These are phyloP conservation scores for Syngnathus typhle DNA, from an alignment of 2,113 vertebrate species.

Conservation along the genomic window DNA sequence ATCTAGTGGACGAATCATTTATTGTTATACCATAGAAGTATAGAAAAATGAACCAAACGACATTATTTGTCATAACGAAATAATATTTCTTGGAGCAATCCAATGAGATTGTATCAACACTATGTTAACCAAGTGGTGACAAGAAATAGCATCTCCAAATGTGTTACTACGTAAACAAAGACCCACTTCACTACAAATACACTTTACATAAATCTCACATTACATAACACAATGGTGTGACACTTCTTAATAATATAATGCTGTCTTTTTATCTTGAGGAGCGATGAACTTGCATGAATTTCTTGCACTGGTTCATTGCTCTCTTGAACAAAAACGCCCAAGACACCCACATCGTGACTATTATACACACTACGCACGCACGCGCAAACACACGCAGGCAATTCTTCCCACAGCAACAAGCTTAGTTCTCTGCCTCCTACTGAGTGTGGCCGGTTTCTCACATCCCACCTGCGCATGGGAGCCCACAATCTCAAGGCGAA, in stretches of 20 bases:
- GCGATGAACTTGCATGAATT: constrained; percentile 25
- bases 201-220: neutral
- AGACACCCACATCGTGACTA: constrained; percentile 60
- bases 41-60: neutral
- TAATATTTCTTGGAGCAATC: neutral
- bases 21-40: neutral
- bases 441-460: constrained; percentile 72
- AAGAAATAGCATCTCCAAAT: neutral
- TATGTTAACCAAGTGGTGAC: neutral
- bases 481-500: constrained; percentile 57
- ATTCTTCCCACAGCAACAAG: constrained; percentile 65
- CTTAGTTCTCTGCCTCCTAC: constrained; percentile 68
- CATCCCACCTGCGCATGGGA: constrained; percentile 71
- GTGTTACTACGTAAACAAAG: neutral
- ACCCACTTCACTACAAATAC: neutral
- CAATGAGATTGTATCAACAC: neutral
- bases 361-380: constrained; percentile 24
- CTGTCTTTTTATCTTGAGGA: constrained; percentile 26
- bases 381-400: constrained; percentile 36
- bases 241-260: neutral
- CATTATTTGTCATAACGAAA: neutral
- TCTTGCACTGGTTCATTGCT: constrained; percentile 46
- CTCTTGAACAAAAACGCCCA: constrained; percentile 54
- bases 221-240: neutral
- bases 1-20: too few relatives aligned